Base-by-base conservation (phyloP, 2,113 vertebrate species). In the Psilopogon haemacephalus region DNA sequence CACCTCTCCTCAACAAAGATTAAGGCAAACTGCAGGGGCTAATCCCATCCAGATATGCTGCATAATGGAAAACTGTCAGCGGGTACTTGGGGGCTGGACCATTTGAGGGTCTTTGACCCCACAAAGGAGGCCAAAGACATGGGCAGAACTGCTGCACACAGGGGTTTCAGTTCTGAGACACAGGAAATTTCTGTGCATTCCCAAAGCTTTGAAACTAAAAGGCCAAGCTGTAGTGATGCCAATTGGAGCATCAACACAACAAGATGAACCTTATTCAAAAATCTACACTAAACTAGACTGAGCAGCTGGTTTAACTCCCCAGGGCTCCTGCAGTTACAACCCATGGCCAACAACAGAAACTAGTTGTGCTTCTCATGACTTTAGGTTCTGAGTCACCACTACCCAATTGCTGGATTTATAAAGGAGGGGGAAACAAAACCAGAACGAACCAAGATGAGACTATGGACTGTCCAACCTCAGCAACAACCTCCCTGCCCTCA, bases 11-110 rank as follows among this genome's bases (percentile, higher is more conserved):
- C 89, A 3, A 46, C 64, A 82, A 48, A 69, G 48, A 75, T 68
- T 84, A 90, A 95, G 86, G 80, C 95, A 92, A 81, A 72, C 89
- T 54, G 59, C 88, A 73, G 76, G 88, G 83, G 59, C 38, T 80
- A 55, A 67, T 46, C 70, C 83, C 11, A 1, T 4, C 38, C 86
- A 71, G 69, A 28, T 6, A 23, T 1, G 33, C 67, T 52, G 74
- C 44, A 74, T 50, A 69, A 46, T 6, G 58, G 78, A 69, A 54
- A 64, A 37, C n/a, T 72, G 55, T 69, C 68, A 52, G 56, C 30
- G 38, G 42, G 15, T 12, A 40, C 38, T 30, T 8, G 11, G 37
- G 35, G 77, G 44, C 77, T 82, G 87, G 55, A 44, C 24, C 42
- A 16, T 24, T 2, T 50, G 21, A 60, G 79, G 55, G 44, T 38